A percentile compares a stretch with the other conserved stretches of the same genome.
These are phyloP conservation scores for Petrolisthes cinctipes DNA, from an alignment of 2,888 invertebrate genomes.

Conservation along the genomic window DNA sequence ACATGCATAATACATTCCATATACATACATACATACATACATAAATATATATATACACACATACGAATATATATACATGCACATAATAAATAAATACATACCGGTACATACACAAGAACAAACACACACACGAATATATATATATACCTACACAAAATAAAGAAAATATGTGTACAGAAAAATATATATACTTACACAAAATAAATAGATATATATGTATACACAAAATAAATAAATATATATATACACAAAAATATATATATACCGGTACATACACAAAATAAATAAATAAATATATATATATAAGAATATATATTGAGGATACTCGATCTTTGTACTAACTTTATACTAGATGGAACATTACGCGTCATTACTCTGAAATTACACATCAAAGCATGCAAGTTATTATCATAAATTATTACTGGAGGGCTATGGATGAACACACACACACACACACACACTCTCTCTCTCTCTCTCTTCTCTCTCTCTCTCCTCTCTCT, in stretches of 20 bases:
- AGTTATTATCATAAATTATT: slow-evolving; percentile 33
- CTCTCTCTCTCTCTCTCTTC: no score
- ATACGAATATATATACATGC: not conserved
- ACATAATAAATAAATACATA: not conserved
- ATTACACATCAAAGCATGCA: slow-evolving; percentile 29
- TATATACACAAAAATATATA: no score
- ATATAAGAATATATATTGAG: not conserved
- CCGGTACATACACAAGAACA: not conserved
- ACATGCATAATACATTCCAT: not conserved
- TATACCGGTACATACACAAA: no score
- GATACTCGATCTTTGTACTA: not conserved
- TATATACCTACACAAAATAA: not conserved
- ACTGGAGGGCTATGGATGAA: not conserved
- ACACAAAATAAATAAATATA: no score
- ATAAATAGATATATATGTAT: no score
- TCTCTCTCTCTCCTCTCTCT: no score
- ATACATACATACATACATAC: not conserved
- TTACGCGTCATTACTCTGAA: slow-evolving; percentile 24
- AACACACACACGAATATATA: not conserved
- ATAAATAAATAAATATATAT: not conserved
- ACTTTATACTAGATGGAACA: not conserved
- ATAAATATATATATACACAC: not conserved
- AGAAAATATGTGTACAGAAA: slow-evolving; percentile 24
- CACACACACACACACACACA: not conserved
- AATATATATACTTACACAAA: slow-evolving; percentile 21